A percentile compares a stretch with the other conserved stretches of the same genome.
These are phyloP conservation scores for Haliclystus octoradiatus DNA, from an alignment of 30 jellyfish, hydroid and myxozoan species.

Conservation along the genomic window DNA sequence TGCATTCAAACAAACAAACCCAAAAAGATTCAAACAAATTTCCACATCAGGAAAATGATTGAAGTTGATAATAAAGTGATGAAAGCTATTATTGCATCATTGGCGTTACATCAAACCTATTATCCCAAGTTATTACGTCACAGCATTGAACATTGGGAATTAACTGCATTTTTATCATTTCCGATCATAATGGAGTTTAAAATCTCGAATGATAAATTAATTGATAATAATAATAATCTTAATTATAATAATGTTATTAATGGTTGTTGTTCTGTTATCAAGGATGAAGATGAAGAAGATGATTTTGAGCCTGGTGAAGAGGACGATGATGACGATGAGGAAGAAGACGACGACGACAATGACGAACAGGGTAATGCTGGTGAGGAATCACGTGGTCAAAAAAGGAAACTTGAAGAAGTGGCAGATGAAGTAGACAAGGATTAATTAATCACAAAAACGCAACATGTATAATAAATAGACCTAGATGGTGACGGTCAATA, in stretches of 20 bases:
- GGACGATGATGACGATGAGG: conserved; percentile 67
- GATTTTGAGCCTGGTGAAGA: conserved; percentile 84
- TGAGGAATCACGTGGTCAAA: conserved; percentile 56
- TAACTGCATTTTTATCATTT: no score
- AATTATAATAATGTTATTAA: background rate
- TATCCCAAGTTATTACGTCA: no score
- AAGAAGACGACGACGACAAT: conserved; percentile 58
- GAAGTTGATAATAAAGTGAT: no score
- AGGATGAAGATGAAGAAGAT: conserved; percentile 94
- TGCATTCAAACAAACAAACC: no score
- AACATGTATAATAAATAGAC: background rate
- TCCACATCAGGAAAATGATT: no score
- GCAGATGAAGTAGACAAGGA: conserved; percentile 34
- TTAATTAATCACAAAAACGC: background rate
- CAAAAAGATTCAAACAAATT: no score
- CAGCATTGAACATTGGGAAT: no score
- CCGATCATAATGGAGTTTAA: no score
- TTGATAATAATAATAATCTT: no score
- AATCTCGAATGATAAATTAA: no score
- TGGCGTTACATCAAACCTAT: no score
- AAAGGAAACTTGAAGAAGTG: conserved; percentile 74
- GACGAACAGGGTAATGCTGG: conserved; percentile 48
- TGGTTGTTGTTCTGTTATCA: background rate
- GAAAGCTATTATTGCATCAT: no score
- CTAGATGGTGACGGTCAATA: background rate